Base-by-base conservation (phyloP, 2,888 invertebrate species). In the Halictus ligatus region DNA sequence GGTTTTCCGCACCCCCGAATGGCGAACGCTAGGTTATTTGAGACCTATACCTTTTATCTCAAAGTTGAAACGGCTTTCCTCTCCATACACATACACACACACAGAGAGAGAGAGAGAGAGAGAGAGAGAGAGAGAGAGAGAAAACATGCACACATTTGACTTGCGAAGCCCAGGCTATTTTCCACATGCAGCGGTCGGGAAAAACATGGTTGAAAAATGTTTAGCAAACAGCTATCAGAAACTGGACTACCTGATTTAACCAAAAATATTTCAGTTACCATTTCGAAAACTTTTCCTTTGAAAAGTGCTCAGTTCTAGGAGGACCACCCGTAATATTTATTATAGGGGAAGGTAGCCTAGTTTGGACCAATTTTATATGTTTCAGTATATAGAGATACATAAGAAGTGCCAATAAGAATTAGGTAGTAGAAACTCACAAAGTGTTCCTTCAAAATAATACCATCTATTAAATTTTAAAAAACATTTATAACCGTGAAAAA, bases 21-120 rank as follows among this genome's bases (percentile, higher is more conserved):
- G 35, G 35, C 35, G 67, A 67, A 21, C 67, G 35, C 67, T 35
- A 40, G 35, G 67, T 67, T 67, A 69, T 69, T 69, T 40, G 35
- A 69, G 69, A 67, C 40, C 21, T 69, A 69, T 29, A 35, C 67
- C 67, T 67, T 67, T 67, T 67, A 67, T 67, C 67, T 67, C 35
- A 67, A 67, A 67, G 67, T 67, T 67, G 67, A 67, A 67, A 67
- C 67, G 35, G 67, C 29, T 67, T 67, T 67, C 1, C 67, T 67
- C 67, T 35, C 29, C 8, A 29, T 67, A 35, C 67, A 35, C 35
- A 67, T 8, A 35, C 18, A 35, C 18, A 18, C 35, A 18, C 18
- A 35, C 18, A 6, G 29, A 50, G 6, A 50, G 21, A 12, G 10
- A 58, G n/a, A 12, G 29, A 64, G 25, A 10, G 12, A 46, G 13